These are phyloP conservation scores for Euzetes globulus DNA, from an alignment of 2,888 invertebrate species.

Conservation along the genomic window DNA sequence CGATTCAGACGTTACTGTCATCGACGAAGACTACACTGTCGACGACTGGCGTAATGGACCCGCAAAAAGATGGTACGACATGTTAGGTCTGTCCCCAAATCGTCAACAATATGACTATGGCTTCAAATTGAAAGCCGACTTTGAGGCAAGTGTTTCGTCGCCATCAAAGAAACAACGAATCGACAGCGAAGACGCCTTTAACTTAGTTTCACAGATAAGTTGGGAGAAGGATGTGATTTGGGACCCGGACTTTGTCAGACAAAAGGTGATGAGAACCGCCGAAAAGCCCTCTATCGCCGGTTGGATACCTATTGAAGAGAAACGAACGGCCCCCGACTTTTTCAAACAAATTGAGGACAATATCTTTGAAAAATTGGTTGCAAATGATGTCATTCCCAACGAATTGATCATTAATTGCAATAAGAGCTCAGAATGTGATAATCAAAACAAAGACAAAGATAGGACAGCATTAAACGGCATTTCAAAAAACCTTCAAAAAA, in stretches of 20 bases:
- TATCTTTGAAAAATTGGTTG: background rate
- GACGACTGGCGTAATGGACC: background rate
- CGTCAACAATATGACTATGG: background rate
- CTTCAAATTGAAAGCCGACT: background rate
- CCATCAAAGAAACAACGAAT: background rate
- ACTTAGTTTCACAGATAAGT: slow-evolving; percentile 7
- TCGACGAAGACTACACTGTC: background rate
- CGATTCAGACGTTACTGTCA: background rate
- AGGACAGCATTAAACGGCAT: background rate
- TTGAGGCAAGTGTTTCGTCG: no score
- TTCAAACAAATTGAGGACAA: background rate
- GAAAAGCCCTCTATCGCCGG: slow-evolving; percentile 14
- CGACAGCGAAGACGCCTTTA: slow-evolving; percentile 14
- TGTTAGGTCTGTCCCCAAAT: background rate
- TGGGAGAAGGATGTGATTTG: slow-evolving; percentile 21
- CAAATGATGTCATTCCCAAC: no score
- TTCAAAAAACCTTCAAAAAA: background rate
- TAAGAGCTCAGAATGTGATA: background rate
- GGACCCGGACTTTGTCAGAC: background rate
- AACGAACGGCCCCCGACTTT: background rate
- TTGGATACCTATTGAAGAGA: slow-evolving; percentile 6
- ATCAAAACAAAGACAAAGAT: no score
- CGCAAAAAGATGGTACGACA: slow-evolving; percentile 1
- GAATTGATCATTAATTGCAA: background rate
- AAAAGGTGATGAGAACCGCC: background rate